Evolutionary conservation across 2,888 invertebrate genomes (phyloP), one percentile per base, ranked within the genome.

Genomic region (Baronia brevicornis): DNA sequence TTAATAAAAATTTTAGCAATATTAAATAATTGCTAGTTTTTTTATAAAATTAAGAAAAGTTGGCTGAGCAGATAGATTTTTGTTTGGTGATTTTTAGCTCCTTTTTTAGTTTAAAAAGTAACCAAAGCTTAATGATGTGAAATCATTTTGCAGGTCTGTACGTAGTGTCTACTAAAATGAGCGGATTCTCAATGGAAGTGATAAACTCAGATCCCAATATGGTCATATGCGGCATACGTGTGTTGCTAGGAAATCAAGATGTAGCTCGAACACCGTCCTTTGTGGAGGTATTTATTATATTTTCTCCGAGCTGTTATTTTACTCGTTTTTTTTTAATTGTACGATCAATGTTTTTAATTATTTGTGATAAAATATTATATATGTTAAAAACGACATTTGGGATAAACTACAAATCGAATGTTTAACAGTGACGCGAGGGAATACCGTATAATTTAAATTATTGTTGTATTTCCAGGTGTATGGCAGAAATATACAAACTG

Each of bases 161-260:
- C 68, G 93, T 98, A 10, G 97, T 95, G 1, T 96, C 95, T 14
- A 95, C 96, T 0, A 96, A 95, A 69, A 89, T 94, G 25, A 90
- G 90, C 50, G 97, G 97, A 5, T 98, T 98, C 64, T 89, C 89
- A 1, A 84, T 98, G 38, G 97, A 97, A 61, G 88, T 97, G 0
- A 88, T 87, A 5, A 98, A 97, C 70, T 90, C 91, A 23, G 97
- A 97, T 67, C 88, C 91, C 1, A 91, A 92, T 45, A 90, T 92
- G 75, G 97, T 97, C 0, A 95, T 98, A 67, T 94, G 93, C 6
- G 97, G 96, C 5, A 87, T 96, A 27, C 85, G 98, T 37, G 91
- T 98, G 0, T 78, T 94, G 17, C 86, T 98, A 0, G 98, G 98
- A 1, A 91, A 89, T 43, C 94, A 95, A 65, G 94, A 94, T 44